Base-by-base conservation (phyloP, 2,888 invertebrate species). In the Orchesellides sinensis region DNA sequence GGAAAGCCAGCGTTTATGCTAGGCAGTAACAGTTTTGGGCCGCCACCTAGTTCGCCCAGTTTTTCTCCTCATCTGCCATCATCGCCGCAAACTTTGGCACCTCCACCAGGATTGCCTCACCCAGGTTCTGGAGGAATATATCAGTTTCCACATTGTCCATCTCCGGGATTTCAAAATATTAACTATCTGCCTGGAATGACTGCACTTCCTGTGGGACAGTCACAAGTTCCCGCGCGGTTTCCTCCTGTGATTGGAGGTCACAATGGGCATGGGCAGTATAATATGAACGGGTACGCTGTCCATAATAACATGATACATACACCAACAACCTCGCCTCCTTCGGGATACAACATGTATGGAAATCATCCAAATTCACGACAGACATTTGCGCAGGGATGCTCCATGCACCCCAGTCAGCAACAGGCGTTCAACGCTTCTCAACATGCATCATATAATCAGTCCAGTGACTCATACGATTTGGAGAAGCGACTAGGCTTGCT, bases 41-140 rank as follows among this genome's bases (percentile, higher is more conserved):
- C 61, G 10, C 69, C 78, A 17, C 61, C 59, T 6, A 74, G 61
- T 27, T 68, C 74, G 0, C 74, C 74, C 0, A 14, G 21, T 14
- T 81, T 52, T 19, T 69, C 74, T 4, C 59, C 66, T 45, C 19
- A 45, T 10, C 27, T 63, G n/a, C 72, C 65, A n/a, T 45, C 59
- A 1, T 23, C 72, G 12, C 61, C 65, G 12, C 56, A 68, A 52
- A 29, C 47, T 21, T 70, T 70, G 21, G 68, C 79, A 45, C 79
- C 85, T 5, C 85, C 85, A 59, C 85, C 85, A 14, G 85, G 85
- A 25, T 72, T 85, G 21, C 59, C 70, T 21, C 56, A 70, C 40
- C 83, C 80, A 29, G 54, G 27, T 19, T 47, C 65, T 32, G 68
- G 68, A 27, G 29, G 25, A 4, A 68, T 81, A 40, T 84, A 78